Evolutionary conservation across 2,113 vertebrate species (phyloP), one percentile per base, ranked within the genome.

Genomic region (Naja naja): DNA sequence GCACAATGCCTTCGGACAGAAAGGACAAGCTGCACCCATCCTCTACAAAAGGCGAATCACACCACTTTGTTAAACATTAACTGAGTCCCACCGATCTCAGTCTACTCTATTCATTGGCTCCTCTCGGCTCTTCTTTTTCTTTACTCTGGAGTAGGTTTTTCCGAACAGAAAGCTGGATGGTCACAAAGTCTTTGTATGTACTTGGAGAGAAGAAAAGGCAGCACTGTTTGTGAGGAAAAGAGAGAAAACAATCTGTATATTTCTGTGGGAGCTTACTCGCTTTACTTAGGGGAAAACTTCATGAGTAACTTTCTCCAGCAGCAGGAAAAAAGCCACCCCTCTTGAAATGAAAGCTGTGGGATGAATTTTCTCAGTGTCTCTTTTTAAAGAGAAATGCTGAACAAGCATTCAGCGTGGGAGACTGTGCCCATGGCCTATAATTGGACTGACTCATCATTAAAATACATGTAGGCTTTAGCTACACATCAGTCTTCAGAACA

Each of bases 11-110:
- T 92, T 92, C 43, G 49, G 87, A 45, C 49, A 55, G 52, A 92
- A 89, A 56, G 74, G 74, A 81, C 34, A 81, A 39, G 74, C 39
- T 20, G n/a, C 49, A 22, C 60, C 34, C 53, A 43, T 39, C 85
- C 25, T 47, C 25, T 20, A 58, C 91, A 89, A 92, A 49, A 69
- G 88, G 47, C 47, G 25, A 89, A 92, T 89, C 34, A 27, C 60
- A 89, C 34, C 43, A 30, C 52, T 47, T 43, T 11, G 89, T 90
- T 93, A 90, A 87, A 87, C 45, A 93, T 93, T 90, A 93, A 90
- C 47, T 8, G 16, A 89, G 64, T 20, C n/a, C 89, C 43, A 49
- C 52, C 30, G 8, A 43, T 92, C 25, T 45, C 54, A 39, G 52
- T 25, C 34, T n/a, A 74, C n/a, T 2, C 74, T 1, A 27, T 89